phyloP scores from a whole-genome alignment of 2,113 vertebrate species.

The Pelusios castaneus region DNA sequence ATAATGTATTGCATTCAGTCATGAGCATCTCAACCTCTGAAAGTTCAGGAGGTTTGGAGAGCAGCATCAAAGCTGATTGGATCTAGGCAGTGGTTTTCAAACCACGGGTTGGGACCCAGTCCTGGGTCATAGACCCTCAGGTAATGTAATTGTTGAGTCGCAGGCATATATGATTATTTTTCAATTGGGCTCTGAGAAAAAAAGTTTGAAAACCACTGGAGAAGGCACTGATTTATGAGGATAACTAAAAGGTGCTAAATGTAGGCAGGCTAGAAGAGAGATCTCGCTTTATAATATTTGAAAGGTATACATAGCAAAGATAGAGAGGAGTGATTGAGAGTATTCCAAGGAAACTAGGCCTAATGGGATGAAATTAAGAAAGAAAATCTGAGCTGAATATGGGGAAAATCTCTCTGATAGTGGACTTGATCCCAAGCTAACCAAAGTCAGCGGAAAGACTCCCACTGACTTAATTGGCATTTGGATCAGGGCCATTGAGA shows the following conservation, averaged over 20 bases:
- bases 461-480: neutral
- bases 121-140: too few species aligned
- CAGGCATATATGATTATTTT: too few species aligned
- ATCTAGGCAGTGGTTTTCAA: too few species aligned
- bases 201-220: too few species aligned
- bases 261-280: neutral
- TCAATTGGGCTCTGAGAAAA: too few species aligned
- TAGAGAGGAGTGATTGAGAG: neutral
- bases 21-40: neutral
- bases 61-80: neutral
- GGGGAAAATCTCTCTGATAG: neutral
- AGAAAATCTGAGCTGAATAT: neutral
- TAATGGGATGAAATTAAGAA: neutral
- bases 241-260: neutral
- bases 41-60: neutral
- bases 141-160: too few species aligned
- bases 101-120: too few species aligned
- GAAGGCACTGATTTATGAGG: neutral
- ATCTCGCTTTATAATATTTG: neutral
- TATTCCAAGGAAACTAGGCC: neutral
- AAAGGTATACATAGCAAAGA: neutral
- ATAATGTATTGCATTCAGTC: neutral
- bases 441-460: neutral
- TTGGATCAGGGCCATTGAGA: neutral
- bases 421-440: neutral